Evolutionary conservation across 2,797 vertebrate species (phyloP), one percentile per base, ranked within the genome.

Genomic region (Sebastes wilsoni): DNA sequence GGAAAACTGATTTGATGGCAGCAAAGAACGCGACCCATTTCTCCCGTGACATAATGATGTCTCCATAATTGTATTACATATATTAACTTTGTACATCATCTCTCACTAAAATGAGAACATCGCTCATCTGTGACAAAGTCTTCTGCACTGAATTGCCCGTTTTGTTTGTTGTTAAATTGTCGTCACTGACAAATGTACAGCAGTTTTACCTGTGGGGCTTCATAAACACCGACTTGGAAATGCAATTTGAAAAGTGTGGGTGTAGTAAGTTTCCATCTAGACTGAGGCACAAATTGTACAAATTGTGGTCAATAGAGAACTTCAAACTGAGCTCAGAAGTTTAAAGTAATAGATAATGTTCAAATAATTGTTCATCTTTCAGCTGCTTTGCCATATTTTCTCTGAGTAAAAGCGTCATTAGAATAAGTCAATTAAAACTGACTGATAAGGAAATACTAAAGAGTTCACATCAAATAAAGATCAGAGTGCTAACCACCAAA

Each of bases 81-180:
- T 42, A 89, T 88, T 78, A 75, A 77, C 54, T 72, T 23, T 27
- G 12, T 79, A 49, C 79, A 86, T 86, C 38, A 68, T 42, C 60
- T 70, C 75, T 55, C 18, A 10, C 46, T 61, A 20, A 77, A 85
- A 83, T 75, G 65, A 84, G 62, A 79, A 28, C 68, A 86, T 82
- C 62, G 4, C 38, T 90, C 79, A 81, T 42, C 8, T 27, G 54
- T 60, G 69, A 72, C 42, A 46, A 49, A 23, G 25, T 72, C 18
- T 38, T 60, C 38, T 4, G 55, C 10, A 6, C 38, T 34, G 55
- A 73, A 55, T 1, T 65, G 75, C 55, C 81, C 2, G 36, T 87
- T 83, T 66, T 27, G 46, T 61, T 82, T 67, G 46, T 49, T 2
- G 18, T 80, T 81, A 61, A 81, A 68, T 34, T 66, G 56, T 64